A percentile compares a stretch with the other conserved stretches of the same genome.
Evolutionary conservation across 23 tunicate species (phyloP).

Genomic region (Ascidia mentula): DNA sequence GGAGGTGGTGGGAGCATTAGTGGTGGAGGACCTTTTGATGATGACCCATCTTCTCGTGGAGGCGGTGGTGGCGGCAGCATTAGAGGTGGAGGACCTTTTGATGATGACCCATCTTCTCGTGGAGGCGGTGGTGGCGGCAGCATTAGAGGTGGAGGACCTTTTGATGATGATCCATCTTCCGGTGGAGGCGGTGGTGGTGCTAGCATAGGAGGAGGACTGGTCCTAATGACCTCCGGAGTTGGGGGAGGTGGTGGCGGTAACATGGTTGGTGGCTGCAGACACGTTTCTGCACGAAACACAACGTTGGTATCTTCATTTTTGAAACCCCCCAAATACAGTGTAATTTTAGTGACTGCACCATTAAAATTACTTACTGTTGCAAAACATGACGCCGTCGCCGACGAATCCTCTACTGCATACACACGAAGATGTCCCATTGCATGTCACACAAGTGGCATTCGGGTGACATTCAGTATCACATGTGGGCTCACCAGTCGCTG

Average conservation of each 20-base stretch:
- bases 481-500: too few relatives aligned
- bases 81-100: neutral
- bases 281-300: neutral
- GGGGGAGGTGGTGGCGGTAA: neutral
- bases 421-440: slow-evolving; percentile 11
- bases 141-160: neutral
- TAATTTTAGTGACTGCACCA: neutral
- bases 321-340: neutral
- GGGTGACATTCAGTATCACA: too few relatives aligned
- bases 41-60: neutral
- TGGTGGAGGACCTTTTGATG: neutral
- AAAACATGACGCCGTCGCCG: slow-evolving; percentile 12
- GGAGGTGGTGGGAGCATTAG: neutral
- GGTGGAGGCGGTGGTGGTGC: neutral
- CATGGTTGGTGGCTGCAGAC: neutral
- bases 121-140: neutral
- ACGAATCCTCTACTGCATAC: slow-evolving; percentile 1
- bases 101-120: neutral
- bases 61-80: neutral
- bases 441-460: neutral
- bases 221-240: neutral
- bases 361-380: neutral
- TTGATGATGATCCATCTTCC: neutral
- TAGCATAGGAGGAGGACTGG: neutral
- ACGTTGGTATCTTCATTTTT: too few relatives aligned